phyloP scores from a whole-genome alignment of 2,797 vertebrate genomes.

The Bovichtus diacanthus region DNA sequence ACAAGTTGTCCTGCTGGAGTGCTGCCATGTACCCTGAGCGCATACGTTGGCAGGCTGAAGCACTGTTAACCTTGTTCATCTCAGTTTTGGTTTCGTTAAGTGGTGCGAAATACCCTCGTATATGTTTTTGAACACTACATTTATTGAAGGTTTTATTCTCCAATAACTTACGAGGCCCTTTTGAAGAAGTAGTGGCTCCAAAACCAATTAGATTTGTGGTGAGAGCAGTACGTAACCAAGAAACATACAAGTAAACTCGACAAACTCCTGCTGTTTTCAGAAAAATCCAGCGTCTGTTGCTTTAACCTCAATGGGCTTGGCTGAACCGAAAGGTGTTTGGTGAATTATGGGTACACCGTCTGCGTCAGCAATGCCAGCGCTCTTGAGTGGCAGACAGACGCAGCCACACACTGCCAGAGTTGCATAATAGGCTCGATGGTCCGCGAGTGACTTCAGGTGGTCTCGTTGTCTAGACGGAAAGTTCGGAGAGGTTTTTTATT shows the following conservation, averaged over 20 bases:
- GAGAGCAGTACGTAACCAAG: constrained; percentile 46
- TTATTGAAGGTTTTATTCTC: constrained; percentile 62
- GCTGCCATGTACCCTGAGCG: constrained; percentile 4
- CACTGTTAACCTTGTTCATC: constrained; percentile 22
- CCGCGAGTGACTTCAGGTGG: constrained; percentile 44
- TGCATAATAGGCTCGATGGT: background rate
- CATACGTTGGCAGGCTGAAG: constrained; percentile 21
- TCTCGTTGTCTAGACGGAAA: constrained; percentile 50
- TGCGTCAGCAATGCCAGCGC: constrained; percentile 42
- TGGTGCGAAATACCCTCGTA: constrained; percentile 47
- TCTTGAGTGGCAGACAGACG: constrained; percentile 41
- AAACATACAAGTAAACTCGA: constrained; percentile 49
- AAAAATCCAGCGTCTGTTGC: constrained; percentile 43
- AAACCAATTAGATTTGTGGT: constrained; percentile 60
- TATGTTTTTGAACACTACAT: constrained; percentile 52
- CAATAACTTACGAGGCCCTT: constrained; percentile 46
- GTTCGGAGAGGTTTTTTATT: constrained; percentile 37
- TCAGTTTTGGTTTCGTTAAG: constrained; percentile 47
- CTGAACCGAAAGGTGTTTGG: constrained; percentile 51
- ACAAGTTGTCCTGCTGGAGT: background rate
- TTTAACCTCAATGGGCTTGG: constrained; percentile 64
- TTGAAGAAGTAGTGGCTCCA: constrained; percentile 57
- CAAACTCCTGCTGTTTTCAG: constrained; percentile 36
- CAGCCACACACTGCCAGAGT: constrained; percentile 9
- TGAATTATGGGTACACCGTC: constrained; percentile 59